Base-by-base conservation (phyloP, 2,888 invertebrate genomes). In the Chymomyza amoena region DNA sequence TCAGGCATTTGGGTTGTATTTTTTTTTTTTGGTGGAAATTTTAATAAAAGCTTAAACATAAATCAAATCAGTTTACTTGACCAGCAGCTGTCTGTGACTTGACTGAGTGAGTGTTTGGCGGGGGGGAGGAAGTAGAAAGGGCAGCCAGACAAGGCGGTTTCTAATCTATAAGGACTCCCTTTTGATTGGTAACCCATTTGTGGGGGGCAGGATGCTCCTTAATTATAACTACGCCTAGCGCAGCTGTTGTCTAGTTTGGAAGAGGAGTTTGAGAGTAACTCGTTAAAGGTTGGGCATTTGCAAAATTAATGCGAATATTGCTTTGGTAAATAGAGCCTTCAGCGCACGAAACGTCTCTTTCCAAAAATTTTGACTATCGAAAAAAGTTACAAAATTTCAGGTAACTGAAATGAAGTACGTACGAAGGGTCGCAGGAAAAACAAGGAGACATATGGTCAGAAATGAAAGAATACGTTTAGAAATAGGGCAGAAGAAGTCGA, bases 41-140 rank as follows among this genome's bases (percentile, higher is more conserved):
- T 85, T 85, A 83, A 81, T 83, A 83, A 81, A 78, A 79, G 74
- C 83, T 70, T 72, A 56, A 72, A 76, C 84, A 84, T 84, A 84
- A 84, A 84, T 85, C 83, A 84, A 78, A 81, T 69, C 79, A 59
- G 54, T 75, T 72, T 60, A 68, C 81, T 45, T 83, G 85, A 79
- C 83, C 83, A 69, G 69, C 86, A 83, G 81, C 71, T 84, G 79
- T 73, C 68, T 54, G 51, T 73, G 83, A 83, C 74, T 77, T 32
- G 57, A 57, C 57, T 70, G 69, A 51, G 56, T 56, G 10, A 13
- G 51, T 54, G 16, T 57, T 13, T 9, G 28, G 6, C 18, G 28
- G 16, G 2, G 20, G n/a, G 2, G 32, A 32, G 2, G 32, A 32
- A 25, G 25, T 4, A 25, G 4, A 25, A 25, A 25, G 1, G 9